Evolutionary conservation across 35 echinoderm and acorn worm species (phyloP).

Genomic region (Diadema setosum): DNA sequence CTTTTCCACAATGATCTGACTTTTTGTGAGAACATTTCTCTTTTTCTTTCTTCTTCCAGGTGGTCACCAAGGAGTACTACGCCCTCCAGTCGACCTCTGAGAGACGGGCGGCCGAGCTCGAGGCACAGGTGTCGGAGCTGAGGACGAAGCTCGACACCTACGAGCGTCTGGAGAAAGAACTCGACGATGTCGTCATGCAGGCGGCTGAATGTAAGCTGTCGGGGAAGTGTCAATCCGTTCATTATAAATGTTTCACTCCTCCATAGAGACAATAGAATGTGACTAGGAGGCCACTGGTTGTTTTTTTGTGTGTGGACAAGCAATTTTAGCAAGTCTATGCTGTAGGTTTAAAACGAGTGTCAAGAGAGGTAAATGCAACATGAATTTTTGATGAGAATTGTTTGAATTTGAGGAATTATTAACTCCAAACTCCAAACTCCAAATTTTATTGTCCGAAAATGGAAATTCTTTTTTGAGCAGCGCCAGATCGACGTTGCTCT

Average conservation of each 20-base stretch:
- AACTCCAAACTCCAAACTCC: no score
- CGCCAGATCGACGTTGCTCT: no score
- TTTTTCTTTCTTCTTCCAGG: conserved; percentile 35
- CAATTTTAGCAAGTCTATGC: no score
- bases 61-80: conserved; percentile 98
- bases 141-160: conserved; percentile 75
- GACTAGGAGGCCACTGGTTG: no score
- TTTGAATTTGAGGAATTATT: no score
- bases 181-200: conserved; percentile 99
- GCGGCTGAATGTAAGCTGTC: conserved; percentile 90
- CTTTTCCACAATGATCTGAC: neutral
- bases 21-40: neutral
- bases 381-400: no score
- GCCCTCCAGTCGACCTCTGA: conserved; percentile 73
- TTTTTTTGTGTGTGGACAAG: no score
- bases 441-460: no score
- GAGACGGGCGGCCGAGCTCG: conserved; percentile 61
- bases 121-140: conserved; percentile 64
- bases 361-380: no score
- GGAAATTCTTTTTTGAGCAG: no score
- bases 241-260: neutral
- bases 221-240: neutral
- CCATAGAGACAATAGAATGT: neutral
- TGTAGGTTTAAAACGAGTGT: no score
- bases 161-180: conserved; percentile 87